Percentiles rank a stretch among this genome's conserved stretches.
Conservation (phyloP, 2,888 invertebrate genomes). For the Drosophila eohydei region DNA sequence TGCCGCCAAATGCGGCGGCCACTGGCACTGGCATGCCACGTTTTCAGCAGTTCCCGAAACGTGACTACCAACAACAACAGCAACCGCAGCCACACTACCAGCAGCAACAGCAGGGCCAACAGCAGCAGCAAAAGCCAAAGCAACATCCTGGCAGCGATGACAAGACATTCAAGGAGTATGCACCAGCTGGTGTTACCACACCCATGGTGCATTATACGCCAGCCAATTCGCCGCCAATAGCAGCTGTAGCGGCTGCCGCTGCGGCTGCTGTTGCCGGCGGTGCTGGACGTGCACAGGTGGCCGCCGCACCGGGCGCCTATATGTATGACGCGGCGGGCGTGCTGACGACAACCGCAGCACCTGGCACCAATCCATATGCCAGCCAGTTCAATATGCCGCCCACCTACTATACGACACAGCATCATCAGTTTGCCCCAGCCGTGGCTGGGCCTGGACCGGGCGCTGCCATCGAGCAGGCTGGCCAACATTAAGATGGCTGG, state of each 20-base stretch:
- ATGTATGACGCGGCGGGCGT: conserved; percentile 84
- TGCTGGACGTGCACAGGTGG: conserved; percentile 58
- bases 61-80: conserved; percentile 78
- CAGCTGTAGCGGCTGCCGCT: conserved; percentile 66
- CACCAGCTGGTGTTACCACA: conserved; percentile 70
- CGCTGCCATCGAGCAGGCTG: conserved; percentile 65
- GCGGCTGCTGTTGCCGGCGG: conserved; percentile 58
- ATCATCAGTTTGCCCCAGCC: conserved; percentile 74
- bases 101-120: conserved; percentile 63
- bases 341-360: conserved; percentile 81
- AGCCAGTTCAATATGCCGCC: conserved; percentile 82
- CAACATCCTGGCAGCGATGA: conserved; percentile 63
- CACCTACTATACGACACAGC: conserved; percentile 80
- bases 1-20: conserved; percentile 67
- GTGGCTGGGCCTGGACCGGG: conserved; percentile 70
- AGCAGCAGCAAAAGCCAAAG: conserved; percentile 60
- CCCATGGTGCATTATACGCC: conserved; percentile 79
- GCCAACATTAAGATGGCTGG: conserved; percentile 59
- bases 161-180: conserved; percentile 75
- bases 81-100: conserved; percentile 55
- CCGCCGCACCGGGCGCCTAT: conserved; percentile 69
- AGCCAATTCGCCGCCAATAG: conserved; percentile 83
- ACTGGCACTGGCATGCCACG: conserved; percentile 75
- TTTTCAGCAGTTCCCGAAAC: conserved; percentile 83
- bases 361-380: conserved; percentile 83